Percentiles rank a stretch among this genome's conserved stretches.
phyloP scores from a whole-genome alignment of 2,888 invertebrate genomes.

The Cephus sareptanus region DNA sequence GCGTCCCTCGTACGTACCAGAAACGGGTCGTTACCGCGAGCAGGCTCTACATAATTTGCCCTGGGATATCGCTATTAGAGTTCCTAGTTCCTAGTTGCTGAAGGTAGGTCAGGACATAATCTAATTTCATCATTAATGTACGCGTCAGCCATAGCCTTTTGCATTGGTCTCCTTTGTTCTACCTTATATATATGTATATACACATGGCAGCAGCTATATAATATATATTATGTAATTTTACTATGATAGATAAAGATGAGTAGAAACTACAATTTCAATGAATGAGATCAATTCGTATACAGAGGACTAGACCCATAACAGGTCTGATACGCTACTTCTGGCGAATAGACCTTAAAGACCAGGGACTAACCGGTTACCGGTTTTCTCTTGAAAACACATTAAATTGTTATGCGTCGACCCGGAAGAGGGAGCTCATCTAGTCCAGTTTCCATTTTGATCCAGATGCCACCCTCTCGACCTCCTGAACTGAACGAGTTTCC shows the following conservation, averaged over 20 bases:
- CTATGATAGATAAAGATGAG: background rate
- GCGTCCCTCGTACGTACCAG: no score
- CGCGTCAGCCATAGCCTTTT: background rate
- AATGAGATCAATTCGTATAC: background rate
- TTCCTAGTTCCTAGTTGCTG: background rate
- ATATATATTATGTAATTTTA: background rate
- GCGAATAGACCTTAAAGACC: background rate
- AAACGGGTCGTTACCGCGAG: no score
- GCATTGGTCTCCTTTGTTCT: no score
- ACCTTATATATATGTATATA: no score
- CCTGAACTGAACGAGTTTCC: background rate
- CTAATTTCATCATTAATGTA: background rate
- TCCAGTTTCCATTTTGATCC: background rate
- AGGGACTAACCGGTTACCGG: background rate
- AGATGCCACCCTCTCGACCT: background rate
- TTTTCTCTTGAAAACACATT: background rate
- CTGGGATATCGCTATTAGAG: no score
- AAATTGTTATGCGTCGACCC: background rate
- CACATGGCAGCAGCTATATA: background rate
- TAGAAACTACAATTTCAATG: background rate
- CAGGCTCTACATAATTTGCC: no score
- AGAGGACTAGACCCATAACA: background rate
- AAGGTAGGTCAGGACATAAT: background rate
- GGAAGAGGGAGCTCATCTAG: no score
- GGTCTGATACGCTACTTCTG: background rate